Base-by-base conservation (phyloP, 2,113 vertebrate genomes). In the Clarias macrocephalus region DNA sequence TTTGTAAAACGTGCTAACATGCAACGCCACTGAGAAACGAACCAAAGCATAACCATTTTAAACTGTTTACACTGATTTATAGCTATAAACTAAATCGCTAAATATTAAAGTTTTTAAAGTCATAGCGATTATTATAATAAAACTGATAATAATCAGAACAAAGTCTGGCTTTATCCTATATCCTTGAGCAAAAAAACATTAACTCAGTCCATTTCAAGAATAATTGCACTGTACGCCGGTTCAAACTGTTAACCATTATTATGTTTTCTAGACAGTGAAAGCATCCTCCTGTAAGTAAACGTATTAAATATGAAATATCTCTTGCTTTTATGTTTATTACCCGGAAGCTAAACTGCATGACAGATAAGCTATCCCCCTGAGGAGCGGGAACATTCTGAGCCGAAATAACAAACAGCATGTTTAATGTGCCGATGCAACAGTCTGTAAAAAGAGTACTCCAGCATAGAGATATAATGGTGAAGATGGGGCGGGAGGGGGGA, bases 351-450 rank as follows among this genome's bases (percentile, higher is more conserved):
- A 86, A 81, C 60, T 72, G 59, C 59, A 54, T 83, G 70, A 83
- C 86, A 83, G 86, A 73, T 33, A 87, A 72, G 42, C 68, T 65
- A 25, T 42, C 79, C 79, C 79, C 79, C 79, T 25, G 79, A 60
- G 57, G 79, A 37, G 56, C 60, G 23, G n/a, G 30, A 57, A 76
- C 52, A 84, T 84, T 48, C 83, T 59, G 52, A 57, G 28, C 83
- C 57, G 37, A 83, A 62, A 82, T 65, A 87, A 62, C 86, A 87
- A 83, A 77, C 86, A 87, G 86, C 82, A 83, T 83, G 81, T 83
- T 75, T 83, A 87, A 87, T 83, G 70, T 65, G 70, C 25, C 80
- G 52, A 76, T 54, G 81, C 86, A 87, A 76, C 70, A 77, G 81
- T 57, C 62, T 83, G 80, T 66, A 83, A 83, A 83, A 83, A 33